phyloP scores from a whole-genome alignment of 2,113 vertebrate genomes.

The Cyphomyrus plagiostoma region DNA sequence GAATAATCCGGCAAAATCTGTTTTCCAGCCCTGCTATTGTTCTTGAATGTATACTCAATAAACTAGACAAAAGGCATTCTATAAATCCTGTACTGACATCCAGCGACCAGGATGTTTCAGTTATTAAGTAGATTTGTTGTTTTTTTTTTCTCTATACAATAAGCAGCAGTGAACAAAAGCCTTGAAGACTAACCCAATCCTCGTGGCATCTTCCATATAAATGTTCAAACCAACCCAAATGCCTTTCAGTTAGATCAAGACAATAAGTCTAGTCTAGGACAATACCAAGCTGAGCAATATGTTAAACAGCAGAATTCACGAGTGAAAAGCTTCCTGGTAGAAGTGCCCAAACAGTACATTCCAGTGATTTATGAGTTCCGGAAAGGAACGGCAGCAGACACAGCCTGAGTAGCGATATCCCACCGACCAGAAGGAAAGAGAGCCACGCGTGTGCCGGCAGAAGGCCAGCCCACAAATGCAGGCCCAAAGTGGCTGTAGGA shows the following conservation, averaged over 20 bases:
- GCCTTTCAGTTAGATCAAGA: not conserved
- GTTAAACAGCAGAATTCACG: not conserved
- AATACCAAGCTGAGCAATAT: not conserved
- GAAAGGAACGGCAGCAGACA: not conserved
- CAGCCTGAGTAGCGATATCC: not conserved
- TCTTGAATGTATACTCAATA: not conserved
- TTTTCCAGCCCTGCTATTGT: not conserved
- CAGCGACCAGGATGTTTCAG: not conserved
- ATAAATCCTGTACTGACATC: slow-evolving; percentile 3
- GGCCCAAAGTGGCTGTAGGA: not conserved
- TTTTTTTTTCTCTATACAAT: not conserved
- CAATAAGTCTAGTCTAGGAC: not conserved
- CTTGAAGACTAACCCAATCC: not conserved
- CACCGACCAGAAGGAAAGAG: not conserved
- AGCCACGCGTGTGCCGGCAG: not conserved
- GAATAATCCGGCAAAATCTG: slow-evolving; percentile 23
- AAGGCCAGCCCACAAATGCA: not conserved
- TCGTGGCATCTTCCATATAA: not conserved
- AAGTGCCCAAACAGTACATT: not conserved
- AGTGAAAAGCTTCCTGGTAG: not conserved
- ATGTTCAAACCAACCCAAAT: not conserved
- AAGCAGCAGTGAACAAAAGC: not conserved
- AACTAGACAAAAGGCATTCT: slow-evolving; percentile 16
- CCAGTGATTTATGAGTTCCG: not conserved
- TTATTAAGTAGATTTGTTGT: not conserved